These are phyloP conservation scores for Chironomus riparius DNA, from an alignment of 2,888 invertebrate species.

Conservation along the genomic window DNA sequence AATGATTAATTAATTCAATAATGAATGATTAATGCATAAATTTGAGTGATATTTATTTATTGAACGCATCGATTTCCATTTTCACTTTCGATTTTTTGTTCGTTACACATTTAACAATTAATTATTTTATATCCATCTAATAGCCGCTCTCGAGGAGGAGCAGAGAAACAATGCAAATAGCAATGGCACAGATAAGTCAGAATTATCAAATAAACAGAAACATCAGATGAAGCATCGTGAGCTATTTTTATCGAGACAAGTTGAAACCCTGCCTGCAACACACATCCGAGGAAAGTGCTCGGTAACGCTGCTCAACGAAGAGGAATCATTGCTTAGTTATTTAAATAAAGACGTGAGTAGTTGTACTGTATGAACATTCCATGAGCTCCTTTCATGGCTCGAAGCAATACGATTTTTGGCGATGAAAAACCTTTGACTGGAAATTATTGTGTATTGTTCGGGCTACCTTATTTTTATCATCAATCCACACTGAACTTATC, in stretches of 20 bases:
- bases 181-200: constrained; percentile 48
- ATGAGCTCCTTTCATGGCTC: constrained; percentile 7
- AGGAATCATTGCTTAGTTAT: constrained; percentile 93
- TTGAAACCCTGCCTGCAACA: constrained; percentile 96
- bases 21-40: background rate
- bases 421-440: background rate
- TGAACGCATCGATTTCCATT: background rate
- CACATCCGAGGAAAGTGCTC: constrained; percentile 99
- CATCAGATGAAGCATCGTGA: constrained; percentile 97
- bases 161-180: constrained; percentile 37
- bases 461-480: too few relatives aligned
- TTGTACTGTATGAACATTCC: constrained; percentile 32
- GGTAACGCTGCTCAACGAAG: constrained; percentile 97
- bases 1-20: background rate
- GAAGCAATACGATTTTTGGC: background rate
- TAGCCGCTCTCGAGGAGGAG: constrained; percentile 64
- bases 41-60: background rate
- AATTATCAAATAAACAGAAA: constrained; percentile 75
- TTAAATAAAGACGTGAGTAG: constrained; percentile 86
- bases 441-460: background rate
- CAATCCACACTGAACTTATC: background rate
- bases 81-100: constrained; percentile 1
- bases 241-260: constrained; percentile 93
- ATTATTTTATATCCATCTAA: constrained; percentile 31
- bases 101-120: background rate